Conservation (phyloP, 2,888 invertebrate genomes). For the Polietes domitor region DNA sequence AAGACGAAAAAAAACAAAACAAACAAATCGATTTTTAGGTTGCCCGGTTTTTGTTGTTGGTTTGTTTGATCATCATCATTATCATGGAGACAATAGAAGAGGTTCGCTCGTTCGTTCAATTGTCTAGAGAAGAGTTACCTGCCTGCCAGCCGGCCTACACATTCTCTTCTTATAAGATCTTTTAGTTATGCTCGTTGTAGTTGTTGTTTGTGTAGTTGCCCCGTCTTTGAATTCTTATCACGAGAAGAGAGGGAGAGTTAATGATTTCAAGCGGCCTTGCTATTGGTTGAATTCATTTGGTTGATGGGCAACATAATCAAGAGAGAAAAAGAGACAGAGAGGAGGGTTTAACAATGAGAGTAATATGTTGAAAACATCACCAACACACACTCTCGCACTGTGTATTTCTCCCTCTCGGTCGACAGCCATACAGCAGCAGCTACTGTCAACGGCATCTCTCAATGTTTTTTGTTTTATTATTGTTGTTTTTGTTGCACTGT, state of each 20-base stretch:
- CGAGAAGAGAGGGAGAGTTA: neutral
- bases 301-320: no score
- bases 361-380: neutral
- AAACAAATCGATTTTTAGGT: constrained; percentile 55
- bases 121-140: constrained; percentile 36
- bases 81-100: constrained; percentile 23
- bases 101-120: neutral
- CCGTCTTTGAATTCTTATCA: constrained; percentile 4
- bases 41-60: constrained; percentile 31
- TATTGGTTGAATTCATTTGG: constrained; percentile 19
- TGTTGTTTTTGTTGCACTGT: neutral
- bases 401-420: neutral
- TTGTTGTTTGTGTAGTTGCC: neutral
- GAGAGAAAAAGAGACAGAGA: neutral
- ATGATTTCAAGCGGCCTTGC: neutral
- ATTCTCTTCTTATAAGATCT: constrained; percentile 59
- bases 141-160: constrained; percentile 55
- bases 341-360: neutral
- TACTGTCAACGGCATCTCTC: neutral
- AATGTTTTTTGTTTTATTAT: no score
- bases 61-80: constrained; percentile 31
- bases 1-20: constrained; percentile 22
- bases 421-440: neutral
- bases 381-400: neutral
- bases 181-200: neutral